Evolutionary conservation across 2,113 vertebrate species (phyloP).

Genomic region (Mastomys natalensis): DNA sequence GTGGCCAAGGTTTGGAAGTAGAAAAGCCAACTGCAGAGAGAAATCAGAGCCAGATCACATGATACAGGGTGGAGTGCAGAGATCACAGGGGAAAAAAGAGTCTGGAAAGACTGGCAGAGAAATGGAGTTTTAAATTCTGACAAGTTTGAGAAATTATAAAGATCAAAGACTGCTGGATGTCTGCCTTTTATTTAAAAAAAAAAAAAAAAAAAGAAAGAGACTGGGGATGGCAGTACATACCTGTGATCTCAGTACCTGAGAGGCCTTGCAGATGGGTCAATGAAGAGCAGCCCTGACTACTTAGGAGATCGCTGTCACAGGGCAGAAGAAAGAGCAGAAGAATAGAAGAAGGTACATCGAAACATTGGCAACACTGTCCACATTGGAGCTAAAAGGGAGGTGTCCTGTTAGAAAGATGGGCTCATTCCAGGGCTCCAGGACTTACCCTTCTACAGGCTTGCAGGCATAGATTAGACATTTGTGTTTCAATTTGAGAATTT

Average conservation of each 20-base stretch:
- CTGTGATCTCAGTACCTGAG: neutral
- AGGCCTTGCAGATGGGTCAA: neutral
- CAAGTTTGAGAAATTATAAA: neutral
- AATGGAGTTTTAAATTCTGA: neutral
- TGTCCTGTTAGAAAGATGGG: neutral
- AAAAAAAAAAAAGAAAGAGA: neutral
- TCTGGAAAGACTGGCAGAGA: neutral
- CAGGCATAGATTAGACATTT: neutral
- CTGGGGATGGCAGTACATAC: neutral
- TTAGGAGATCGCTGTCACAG: neutral
- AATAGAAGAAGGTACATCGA: neutral
- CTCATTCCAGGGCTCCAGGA: neutral
- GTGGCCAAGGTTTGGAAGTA: neutral
- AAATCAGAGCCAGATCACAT: neutral
- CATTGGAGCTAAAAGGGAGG: neutral
- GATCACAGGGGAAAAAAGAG: neutral
- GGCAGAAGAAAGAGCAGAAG: neutral
- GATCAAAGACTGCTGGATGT: neutral
- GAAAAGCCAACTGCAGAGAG: neutral
- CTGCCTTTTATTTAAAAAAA: neutral
- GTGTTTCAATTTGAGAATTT: neutral
- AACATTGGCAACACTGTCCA: neutral
- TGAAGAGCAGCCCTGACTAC: neutral
- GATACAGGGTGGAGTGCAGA: neutral
- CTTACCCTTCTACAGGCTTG: neutral